Conservation (phyloP, 2,113 vertebrate genomes). For the Grammomys surdaster region DNA sequence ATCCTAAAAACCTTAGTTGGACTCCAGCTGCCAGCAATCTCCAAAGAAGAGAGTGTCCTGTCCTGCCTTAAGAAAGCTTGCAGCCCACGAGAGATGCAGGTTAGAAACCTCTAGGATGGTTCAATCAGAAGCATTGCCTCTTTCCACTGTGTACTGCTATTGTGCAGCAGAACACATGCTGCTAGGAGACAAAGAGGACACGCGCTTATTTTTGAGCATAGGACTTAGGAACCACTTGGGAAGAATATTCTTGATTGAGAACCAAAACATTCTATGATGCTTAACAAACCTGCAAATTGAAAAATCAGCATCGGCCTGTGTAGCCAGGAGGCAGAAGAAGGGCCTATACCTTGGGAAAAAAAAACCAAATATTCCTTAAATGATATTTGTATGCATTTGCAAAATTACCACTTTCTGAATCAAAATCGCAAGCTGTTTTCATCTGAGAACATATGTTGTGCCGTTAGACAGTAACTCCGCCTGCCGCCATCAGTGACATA, state of each 20-base stretch:
- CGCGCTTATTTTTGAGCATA: constrained; percentile 87
- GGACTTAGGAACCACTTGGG: constrained; percentile 90
- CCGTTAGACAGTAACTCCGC: constrained; percentile 79
- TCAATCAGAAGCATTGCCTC: constrained; percentile 77
- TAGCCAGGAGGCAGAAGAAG: constrained; percentile 83
- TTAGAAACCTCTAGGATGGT: constrained; percentile 76
- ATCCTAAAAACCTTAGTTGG: not conserved
- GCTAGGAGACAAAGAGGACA: constrained; percentile 86
- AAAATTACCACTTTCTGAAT: constrained; percentile 86
- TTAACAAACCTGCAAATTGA: constrained; percentile 93
- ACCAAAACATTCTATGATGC: constrained; percentile 91
- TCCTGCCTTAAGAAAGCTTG: constrained; percentile 18
- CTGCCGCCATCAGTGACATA: constrained; percentile 64
- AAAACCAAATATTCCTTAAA: constrained; percentile 85
- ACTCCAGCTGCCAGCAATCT: constrained; percentile 27
- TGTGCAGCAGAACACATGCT: constrained; percentile 80
- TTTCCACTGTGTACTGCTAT: constrained; percentile 70
- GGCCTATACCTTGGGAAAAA: constrained; percentile 84
- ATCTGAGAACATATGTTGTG: constrained; percentile 80
- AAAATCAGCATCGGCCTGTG: constrained; percentile 89
- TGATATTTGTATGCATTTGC: constrained; percentile 86
- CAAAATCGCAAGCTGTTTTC: constrained; percentile 87
- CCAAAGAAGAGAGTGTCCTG: constrained; percentile 3
- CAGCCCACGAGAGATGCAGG: not conserved
- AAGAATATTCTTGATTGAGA: constrained; percentile 92